Conservation (phyloP, 2,797 vertebrate species). For the Crax fasciolata region DNA sequence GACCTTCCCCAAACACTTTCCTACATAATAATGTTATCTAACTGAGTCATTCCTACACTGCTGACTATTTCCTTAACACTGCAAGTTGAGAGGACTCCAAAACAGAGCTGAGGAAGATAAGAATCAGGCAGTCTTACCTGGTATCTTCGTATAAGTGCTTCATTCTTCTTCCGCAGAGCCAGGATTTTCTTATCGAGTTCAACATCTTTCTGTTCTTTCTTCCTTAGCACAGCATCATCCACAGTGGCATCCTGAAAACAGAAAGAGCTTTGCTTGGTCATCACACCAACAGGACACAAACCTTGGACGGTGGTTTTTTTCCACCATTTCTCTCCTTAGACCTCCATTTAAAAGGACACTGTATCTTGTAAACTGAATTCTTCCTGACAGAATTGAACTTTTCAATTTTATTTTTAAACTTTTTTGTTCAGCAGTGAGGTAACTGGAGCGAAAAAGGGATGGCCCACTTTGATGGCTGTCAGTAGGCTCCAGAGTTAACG, state of each 20-base stretch:
- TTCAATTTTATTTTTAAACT: not conserved
- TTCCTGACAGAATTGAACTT: not conserved
- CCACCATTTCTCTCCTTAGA: not conserved
- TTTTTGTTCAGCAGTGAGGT: not conserved
- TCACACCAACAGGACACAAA: not conserved
- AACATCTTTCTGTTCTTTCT: slow-evolving; percentile 91
- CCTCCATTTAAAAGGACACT: not conserved
- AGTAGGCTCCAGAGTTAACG: not conserved
- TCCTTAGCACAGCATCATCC: slow-evolving; percentile 85
- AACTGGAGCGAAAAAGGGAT: not conserved
- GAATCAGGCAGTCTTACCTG: slow-evolving; percentile 84
- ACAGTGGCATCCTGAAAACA: slow-evolving; percentile 76
- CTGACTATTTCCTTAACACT: not conserved
- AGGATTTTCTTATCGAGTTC: slow-evolving; percentile 95
- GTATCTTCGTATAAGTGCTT: slow-evolving; percentile 93
- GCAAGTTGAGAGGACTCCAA: not conserved
- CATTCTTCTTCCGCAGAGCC: slow-evolving; percentile 95
- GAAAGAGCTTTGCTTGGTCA: slow-evolving; percentile 9
- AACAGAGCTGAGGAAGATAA: not conserved
- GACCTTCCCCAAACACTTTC: rapidly evolving
- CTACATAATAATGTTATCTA: not conserved
- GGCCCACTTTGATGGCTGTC: not conserved
- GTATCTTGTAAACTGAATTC: not conserved
- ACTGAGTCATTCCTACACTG: not conserved
- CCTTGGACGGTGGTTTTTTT: not conserved